A percentile compares a stretch with the other conserved stretches of the same genome.
Evolutionary conservation across 2,113 vertebrate genomes (phyloP).

Genomic region (Ciconia maguari): DNA sequence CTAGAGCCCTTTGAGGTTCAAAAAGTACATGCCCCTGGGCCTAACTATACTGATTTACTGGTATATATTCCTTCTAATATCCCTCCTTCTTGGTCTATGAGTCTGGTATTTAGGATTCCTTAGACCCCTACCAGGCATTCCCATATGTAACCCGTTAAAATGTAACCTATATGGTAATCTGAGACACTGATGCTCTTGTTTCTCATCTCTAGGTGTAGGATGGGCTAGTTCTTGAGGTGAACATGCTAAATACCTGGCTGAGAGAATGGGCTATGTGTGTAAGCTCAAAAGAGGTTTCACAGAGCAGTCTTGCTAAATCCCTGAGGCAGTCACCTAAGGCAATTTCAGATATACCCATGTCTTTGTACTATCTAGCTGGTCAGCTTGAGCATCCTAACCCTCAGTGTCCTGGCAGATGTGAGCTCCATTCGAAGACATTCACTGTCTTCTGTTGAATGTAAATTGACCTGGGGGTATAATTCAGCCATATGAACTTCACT

Average conservation of each 20-base stretch:
- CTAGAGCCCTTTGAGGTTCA: not conserved
- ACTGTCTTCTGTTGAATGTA: not conserved
- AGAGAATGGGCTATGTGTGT: not conserved
- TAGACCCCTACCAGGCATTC: not conserved
- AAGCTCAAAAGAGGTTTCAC: not conserved
- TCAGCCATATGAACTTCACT: fast-evolving
- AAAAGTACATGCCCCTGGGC: not conserved
- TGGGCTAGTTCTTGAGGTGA: not conserved
- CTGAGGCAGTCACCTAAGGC: not conserved
- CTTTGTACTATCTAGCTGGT: not conserved
- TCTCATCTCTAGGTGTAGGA: not conserved
- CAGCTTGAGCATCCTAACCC: not conserved
- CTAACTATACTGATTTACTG: not conserved
- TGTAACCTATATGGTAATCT: fast-evolving
- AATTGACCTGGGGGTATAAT: not conserved
- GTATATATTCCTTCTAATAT: not conserved
- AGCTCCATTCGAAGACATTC: not conserved
- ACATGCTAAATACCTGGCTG: not conserved
- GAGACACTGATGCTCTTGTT: not conserved
- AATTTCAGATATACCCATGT: not conserved
- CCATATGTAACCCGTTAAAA: not conserved
- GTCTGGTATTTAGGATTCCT: not conserved
- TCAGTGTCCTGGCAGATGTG: not conserved
- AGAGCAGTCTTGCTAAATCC: not conserved
- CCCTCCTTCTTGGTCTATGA: not conserved